Conservation (phyloP, 2,888 invertebrate genomes). For the Eristalis arbustorum region DNA sequence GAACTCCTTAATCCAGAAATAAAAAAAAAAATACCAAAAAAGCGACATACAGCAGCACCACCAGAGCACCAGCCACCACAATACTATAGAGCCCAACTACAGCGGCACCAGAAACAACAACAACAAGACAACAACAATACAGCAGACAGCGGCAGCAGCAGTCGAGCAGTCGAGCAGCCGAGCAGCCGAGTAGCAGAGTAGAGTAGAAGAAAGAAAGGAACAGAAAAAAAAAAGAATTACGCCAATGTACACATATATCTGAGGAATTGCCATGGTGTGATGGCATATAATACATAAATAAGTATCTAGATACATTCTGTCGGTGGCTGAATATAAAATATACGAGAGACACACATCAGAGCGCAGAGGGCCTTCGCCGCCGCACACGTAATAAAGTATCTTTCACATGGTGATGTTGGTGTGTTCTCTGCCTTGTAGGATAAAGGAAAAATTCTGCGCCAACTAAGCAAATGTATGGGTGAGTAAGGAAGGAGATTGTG, state of each 20-base stretch:
- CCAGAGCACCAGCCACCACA: constrained; percentile 42
- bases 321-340: constrained; percentile 71
- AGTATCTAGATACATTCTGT: constrained; percentile 70
- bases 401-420: constrained; percentile 65
- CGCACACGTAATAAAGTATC: constrained; percentile 69
- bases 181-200: constrained; percentile 19
- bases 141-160: constrained; percentile 33
- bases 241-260: constrained; percentile 63
- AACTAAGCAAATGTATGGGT: constrained; percentile 50
- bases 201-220: constrained; percentile 57
- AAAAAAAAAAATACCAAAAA: constrained; percentile 72
- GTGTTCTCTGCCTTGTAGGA: constrained; percentile 31
- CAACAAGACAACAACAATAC: constrained; percentile 34
- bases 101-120: constrained; percentile 57
- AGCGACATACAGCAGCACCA: constrained; percentile 68
- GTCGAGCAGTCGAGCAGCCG: too few species aligned
- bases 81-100: constrained; percentile 57
- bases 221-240: constrained; percentile 51
- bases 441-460: constrained; percentile 62
- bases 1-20: constrained; percentile 80
- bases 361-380: constrained; percentile 55
- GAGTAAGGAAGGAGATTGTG: constrained; percentile 44
- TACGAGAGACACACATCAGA: constrained; percentile 66
- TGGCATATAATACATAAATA: constrained; percentile 71
- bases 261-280: constrained; percentile 70